Conservation (phyloP, 2,113 vertebrate species). For the Apteryx owenii region DNA sequence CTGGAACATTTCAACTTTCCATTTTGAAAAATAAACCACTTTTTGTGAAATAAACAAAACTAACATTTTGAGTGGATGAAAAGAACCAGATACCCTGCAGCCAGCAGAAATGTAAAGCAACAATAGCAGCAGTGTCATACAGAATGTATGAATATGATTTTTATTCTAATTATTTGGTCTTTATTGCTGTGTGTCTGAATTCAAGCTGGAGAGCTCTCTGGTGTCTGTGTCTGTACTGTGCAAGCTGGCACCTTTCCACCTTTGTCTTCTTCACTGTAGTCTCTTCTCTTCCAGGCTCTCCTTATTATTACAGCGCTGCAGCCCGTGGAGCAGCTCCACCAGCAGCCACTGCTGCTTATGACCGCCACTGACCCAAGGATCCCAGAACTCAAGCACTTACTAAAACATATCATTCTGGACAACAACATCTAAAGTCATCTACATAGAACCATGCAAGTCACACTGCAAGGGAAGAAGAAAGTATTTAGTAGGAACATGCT, state of each 20-base stretch:
- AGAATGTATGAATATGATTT: background rate
- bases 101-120: background rate
- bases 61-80: background rate
- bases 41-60: background rate
- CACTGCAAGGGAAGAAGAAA: background rate
- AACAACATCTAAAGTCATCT: background rate
- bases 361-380: conserved; percentile 89
- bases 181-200: background rate
- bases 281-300: conserved; percentile 84
- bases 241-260: background rate
- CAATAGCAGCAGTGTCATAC: fast-evolving
- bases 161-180: background rate
- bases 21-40: background rate
- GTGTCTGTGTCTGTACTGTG: fast-evolving
- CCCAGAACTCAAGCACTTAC: conserved; percentile 30
- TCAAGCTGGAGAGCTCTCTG: background rate
- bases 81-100: background rate
- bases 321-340: conserved; percentile 89
- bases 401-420: conserved; percentile 34
- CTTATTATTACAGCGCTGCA: conserved; percentile 95
- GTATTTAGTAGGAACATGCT: background rate
- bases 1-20: background rate
- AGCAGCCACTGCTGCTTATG: conserved; percentile 88
- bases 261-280: background rate
- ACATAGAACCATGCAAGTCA: background rate